A percentile compares a stretch with the other conserved stretches of the same genome.
Conservation (phyloP, 2,113 vertebrate genomes). For the Corythaixoides concolor region DNA sequence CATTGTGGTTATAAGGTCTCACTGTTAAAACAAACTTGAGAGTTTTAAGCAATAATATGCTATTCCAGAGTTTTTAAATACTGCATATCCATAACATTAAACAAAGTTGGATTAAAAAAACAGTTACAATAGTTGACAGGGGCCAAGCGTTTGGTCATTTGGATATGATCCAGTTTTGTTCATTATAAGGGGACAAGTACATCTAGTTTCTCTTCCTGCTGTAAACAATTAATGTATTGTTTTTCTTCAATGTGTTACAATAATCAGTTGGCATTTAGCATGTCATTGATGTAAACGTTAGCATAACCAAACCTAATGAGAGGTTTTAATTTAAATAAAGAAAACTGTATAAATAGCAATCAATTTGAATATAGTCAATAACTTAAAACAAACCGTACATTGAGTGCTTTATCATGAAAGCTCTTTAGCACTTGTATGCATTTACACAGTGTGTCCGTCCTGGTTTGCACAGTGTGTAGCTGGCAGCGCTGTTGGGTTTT, state of each 20-base stretch:
- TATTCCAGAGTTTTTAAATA: neutral
- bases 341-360: neutral
- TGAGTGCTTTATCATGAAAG: neutral
- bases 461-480: neutral
- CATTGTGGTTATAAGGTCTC: neutral
- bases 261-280: neutral
- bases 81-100: neutral
- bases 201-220: neutral
- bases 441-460: neutral
- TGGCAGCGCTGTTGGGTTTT: neutral
- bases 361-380: neutral
- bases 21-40: constrained; percentile 24
- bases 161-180: neutral
- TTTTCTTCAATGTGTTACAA: neutral
- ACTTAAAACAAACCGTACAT: neutral
- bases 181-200: neutral
- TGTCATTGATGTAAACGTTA: neutral
- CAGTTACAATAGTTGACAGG: neutral
- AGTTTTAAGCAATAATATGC: neutral
- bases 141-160: neutral
- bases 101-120: neutral
- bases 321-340: neutral
- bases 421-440: neutral
- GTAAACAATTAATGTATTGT: neutral
- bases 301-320: neutral